Conservation (phyloP, 2,113 vertebrate species). For the Rhinoderma darwinii region DNA sequence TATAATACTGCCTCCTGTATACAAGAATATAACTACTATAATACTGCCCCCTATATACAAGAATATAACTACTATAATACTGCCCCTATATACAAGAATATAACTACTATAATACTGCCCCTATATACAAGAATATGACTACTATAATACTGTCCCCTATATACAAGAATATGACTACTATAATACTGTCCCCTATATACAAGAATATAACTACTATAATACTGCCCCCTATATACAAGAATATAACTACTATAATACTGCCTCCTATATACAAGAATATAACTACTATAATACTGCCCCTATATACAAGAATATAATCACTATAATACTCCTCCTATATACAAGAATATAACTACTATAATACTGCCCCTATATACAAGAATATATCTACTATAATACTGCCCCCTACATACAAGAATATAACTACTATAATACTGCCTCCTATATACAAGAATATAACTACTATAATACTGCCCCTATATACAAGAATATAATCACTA, state of each 20-base stretch:
- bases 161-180: neutral
- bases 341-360: no score
- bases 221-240: neutral
- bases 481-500: no score
- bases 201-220: neutral
- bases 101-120: neutral
- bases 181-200: neutral
- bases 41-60: neutral
- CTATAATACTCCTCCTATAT: no score
- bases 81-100: neutral
- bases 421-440: no score
- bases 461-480: no score
- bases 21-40: slow-evolving; percentile 8
- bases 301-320: no score
- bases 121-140: neutral
- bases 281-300: no score
- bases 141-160: neutral
- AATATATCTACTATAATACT: no score
- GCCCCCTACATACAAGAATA: no score
- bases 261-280: neutral
- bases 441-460: no score
- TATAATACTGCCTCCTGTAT: no score
- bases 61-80: neutral
- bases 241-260: slow-evolving; percentile 1
- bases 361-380: no score